Evolutionary conservation across 2,888 invertebrate species (phyloP).

Genomic region (Ormyrus nitidulus): DNA sequence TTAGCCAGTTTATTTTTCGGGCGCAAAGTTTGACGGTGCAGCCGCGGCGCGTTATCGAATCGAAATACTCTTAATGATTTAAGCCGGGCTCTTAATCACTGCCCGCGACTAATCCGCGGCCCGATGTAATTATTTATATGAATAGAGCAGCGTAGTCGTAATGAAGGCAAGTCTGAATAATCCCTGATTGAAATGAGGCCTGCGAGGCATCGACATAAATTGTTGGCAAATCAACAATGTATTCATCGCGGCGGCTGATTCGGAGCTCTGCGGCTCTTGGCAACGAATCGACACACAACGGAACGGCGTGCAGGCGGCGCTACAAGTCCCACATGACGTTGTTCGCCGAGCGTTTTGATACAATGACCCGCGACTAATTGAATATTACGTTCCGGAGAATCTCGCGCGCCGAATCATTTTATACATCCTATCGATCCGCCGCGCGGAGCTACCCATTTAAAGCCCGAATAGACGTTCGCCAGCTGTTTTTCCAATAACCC

Average conservation of each 20-base stretch:
- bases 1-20: no score
- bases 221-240: conserved; percentile 36
- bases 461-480: background rate
- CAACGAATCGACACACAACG: background rate
- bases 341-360: conserved; percentile 10
- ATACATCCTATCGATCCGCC: conserved; percentile 2
- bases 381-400: conserved; percentile 20
- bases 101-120: conserved; percentile 38
- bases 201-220: conserved; percentile 32
- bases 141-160: conserved; percentile 63
- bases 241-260: conserved; percentile 24
- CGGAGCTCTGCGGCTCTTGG: conserved; percentile 16
- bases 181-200: conserved; percentile 68
- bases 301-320: background rate
- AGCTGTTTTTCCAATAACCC: background rate
- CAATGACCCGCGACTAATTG: conserved; percentile 23
- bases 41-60: background rate
- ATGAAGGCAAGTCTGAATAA: conserved; percentile 66
- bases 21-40: background rate
- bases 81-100: background rate
- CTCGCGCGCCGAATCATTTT: conserved; percentile 11
- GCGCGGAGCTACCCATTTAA: background rate
- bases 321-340: conserved; percentile 25
- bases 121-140: conserved; percentile 70
- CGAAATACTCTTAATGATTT: no score